phyloP scores from a whole-genome alignment of 1,140 invertebrate genomes.

The Drosophila navojoa region DNA sequence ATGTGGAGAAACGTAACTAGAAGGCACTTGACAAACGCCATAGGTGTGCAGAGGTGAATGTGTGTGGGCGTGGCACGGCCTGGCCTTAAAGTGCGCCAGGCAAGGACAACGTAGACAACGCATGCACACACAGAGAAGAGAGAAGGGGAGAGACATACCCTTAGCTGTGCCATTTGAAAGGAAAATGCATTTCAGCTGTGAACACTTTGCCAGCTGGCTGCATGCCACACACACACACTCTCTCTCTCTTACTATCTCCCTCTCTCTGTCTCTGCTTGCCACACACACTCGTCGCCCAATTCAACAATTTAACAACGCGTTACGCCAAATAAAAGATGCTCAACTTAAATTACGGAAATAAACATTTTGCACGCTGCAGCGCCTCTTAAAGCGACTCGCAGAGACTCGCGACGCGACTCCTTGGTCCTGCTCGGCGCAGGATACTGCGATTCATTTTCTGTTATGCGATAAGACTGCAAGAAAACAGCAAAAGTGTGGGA shows the following conservation, averaged over 20 bases:
- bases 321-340: constrained; percentile 33
- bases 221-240: background rate
- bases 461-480: constrained; percentile 63
- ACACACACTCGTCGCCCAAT: background rate
- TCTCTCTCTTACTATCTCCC: background rate
- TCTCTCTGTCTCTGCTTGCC: background rate
- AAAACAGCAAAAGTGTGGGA: constrained; percentile 2
- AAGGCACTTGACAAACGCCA: constrained; percentile 12
- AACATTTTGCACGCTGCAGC: constrained; percentile 68
- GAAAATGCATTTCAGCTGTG: constrained; percentile 9
- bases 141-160: background rate
- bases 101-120: background rate
- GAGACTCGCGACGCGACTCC: background rate
- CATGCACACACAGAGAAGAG: background rate
- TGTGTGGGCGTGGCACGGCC: background rate
- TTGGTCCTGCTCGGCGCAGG: background rate
- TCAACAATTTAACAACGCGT: constrained; percentile 32
- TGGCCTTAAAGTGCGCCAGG: constrained; percentile 1
- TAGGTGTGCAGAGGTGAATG: background rate
- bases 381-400: constrained; percentile 44
- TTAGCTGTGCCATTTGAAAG: background rate
- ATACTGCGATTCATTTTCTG: constrained; percentile 43
- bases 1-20: constrained; percentile 17
- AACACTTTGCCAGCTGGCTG: constrained; percentile 5
- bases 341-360: constrained; percentile 70